Evolutionary conservation across 2,113 vertebrate genomes (phyloP), one percentile per base, ranked within the genome.

Genomic region (Pitta sordida): DNA sequence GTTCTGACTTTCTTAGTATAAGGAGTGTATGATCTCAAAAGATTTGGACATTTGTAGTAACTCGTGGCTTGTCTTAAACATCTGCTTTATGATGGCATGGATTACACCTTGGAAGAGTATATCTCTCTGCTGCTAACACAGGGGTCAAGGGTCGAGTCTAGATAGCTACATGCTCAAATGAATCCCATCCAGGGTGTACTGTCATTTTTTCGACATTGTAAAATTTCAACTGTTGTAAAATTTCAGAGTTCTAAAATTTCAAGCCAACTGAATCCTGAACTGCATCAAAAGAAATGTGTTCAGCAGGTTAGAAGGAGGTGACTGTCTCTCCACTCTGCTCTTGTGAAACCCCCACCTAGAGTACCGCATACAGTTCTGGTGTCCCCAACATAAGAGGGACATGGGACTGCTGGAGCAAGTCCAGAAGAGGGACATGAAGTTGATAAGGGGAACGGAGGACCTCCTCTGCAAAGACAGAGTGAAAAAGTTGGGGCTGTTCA

Each of bases 101-200:
- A 67, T 75, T 32, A 56, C 9, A 39, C 2, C 20, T 69, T 37
- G 60, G 19, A 71, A 56, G 15, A 53, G 3, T 11, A 16, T 27
- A 4, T 58, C 19, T 46, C 48, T 81, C 34, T 75, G 34, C 56
- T 22, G 4, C 10, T 73, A 68, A 41, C 19, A 52, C 36, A 76
- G 13, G 11, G n/a, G 5, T 68, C 36, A 67, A 83, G 39, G 20
- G n/a, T n/a, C n/a, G n/a, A n/a, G n/a, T n/a, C 11, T 2, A 37
- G 11, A 34, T n/a, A 46, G 3, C 29, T 67, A 11, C 10, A 6
- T 46, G 16, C 19, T n/a, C 0, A 0, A 67, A 91, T 44, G 27
- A 64, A 75, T 88, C 44, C 67, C 58, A 55, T 18, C 8, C 30
- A 43, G 13, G 52, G 17, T 10, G 6, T n/a, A 17, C 39, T 63